phyloP scores from a whole-genome alignment of 2,888 invertebrate genomes.

The Muscina levida region DNA sequence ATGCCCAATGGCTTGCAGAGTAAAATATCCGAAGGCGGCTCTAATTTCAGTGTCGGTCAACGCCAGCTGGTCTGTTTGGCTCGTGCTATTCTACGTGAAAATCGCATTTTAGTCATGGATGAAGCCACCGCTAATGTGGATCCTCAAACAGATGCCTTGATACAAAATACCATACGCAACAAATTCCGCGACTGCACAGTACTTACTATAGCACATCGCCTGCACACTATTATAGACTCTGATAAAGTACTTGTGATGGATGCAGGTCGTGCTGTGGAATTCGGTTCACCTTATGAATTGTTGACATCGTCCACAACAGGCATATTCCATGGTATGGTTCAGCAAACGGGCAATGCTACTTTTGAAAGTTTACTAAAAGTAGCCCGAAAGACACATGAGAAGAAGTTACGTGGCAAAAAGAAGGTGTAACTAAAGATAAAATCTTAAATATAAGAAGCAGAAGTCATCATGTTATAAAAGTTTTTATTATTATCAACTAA shows the following conservation, averaged over 20 bases:
- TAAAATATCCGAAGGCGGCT: constrained; percentile 87
- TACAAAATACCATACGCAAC: constrained; percentile 88
- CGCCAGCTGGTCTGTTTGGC: constrained; percentile 94
- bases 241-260: constrained; percentile 85
- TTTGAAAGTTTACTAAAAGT: constrained; percentile 83
- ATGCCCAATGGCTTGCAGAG: constrained; percentile 85
- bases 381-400: constrained; percentile 81
- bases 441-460: constrained; percentile 91
- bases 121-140: constrained; percentile 98
- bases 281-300: constrained; percentile 84
- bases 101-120: constrained; percentile 91
- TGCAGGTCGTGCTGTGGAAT: constrained; percentile 85
- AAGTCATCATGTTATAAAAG: no score
- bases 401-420: constrained; percentile 41
- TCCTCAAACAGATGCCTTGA: constrained; percentile 90
- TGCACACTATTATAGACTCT: constrained; percentile 89
- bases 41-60: constrained; percentile 95
- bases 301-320: constrained; percentile 80
- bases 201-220: constrained; percentile 92
- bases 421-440: constrained; percentile 78
- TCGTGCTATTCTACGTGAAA: constrained; percentile 90
- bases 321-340: constrained; percentile 82
- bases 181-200: constrained; percentile 92
- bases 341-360: constrained; percentile 84
- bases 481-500: constrained; percentile 90